Conservation (phyloP, 2,797 vertebrate genomes). For the Acrossocheilus fasciatus region DNA sequence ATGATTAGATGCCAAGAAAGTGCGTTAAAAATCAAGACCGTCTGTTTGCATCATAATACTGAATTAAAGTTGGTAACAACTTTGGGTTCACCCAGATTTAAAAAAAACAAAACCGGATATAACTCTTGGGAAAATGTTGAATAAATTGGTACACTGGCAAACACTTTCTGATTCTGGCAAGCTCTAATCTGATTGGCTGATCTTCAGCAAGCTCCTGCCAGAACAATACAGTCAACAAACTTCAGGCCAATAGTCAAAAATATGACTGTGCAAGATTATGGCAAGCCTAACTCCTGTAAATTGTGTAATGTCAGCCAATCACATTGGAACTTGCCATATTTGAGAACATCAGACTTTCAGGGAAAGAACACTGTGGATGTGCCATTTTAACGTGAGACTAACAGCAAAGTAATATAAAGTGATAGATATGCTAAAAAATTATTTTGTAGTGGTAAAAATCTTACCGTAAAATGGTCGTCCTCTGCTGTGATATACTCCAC, state of each 20-base stretch:
- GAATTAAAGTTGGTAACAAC: background rate
- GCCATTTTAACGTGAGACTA: background rate
- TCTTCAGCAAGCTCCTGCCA: background rate
- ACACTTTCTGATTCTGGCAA: background rate
- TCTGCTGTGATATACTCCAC: constrained; percentile 87
- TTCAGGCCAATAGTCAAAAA: background rate
- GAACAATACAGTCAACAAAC: background rate
- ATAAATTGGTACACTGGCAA: background rate
- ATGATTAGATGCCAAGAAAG: background rate
- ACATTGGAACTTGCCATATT: background rate
- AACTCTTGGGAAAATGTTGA: background rate
- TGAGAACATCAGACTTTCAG: background rate
- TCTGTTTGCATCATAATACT: background rate
- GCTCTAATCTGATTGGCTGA: background rate
- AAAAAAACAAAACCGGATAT: background rate
- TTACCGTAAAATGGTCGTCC: constrained; percentile 79
- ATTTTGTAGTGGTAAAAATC: background rate
- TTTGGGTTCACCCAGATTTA: background rate
- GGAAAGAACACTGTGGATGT: background rate
- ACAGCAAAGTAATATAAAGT: background rate
- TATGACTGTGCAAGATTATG: background rate
- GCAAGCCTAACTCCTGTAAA: background rate
- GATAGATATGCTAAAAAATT: background rate
- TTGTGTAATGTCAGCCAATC: background rate
- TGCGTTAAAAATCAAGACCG: background rate